Percentiles rank a stretch among this genome's conserved stretches.
Evolutionary conservation across 2,113 vertebrate species (phyloP).

Genomic region (Tautogolabrus adspersus): DNA sequence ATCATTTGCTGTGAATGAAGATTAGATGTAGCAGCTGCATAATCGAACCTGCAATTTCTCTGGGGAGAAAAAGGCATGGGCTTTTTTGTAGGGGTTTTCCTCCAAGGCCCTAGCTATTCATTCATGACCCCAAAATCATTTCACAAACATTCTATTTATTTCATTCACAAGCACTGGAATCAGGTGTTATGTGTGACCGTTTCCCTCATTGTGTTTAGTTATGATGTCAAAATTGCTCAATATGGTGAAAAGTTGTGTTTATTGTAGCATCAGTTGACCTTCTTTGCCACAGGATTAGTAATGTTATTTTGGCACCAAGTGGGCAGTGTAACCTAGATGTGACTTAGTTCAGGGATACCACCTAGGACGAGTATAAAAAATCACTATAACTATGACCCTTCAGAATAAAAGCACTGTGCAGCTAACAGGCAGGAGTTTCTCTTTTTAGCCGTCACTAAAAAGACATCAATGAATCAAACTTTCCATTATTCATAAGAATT

Average conservation of each 20-base stretch:
- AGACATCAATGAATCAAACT: neutral
- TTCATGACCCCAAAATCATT: conserved; percentile 55
- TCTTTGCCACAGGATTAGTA: conserved; percentile 49
- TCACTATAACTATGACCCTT: conserved; percentile 38
- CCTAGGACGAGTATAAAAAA: conserved; percentile 7
- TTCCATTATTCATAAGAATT: neutral
- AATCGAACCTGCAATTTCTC: conserved; percentile 66
- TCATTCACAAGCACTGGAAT: conserved; percentile 33
- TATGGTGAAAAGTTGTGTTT: conserved; percentile 48
- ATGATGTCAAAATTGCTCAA: conserved; percentile 39
- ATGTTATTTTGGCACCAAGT: conserved; percentile 54
- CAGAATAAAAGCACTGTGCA: conserved; percentile 6
- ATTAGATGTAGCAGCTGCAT: conserved; percentile 74
- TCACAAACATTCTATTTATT: conserved; percentile 40
- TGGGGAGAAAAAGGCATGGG: conserved; percentile 6
- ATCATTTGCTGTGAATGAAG: conserved; percentile 77
- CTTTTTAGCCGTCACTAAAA: conserved; percentile 20
- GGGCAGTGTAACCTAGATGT: conserved; percentile 56
- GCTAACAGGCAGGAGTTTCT: conserved; percentile 21
- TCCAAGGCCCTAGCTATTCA: conserved; percentile 51
- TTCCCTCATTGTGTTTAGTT: conserved; percentile 40
- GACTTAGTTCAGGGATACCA: conserved; percentile 48
- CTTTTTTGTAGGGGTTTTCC: neutral
- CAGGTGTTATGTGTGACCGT: conserved; percentile 40
- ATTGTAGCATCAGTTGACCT: conserved; percentile 51